Conservation (phyloP, 2,113 vertebrate species). For the Eonycteris spelaea region DNA sequence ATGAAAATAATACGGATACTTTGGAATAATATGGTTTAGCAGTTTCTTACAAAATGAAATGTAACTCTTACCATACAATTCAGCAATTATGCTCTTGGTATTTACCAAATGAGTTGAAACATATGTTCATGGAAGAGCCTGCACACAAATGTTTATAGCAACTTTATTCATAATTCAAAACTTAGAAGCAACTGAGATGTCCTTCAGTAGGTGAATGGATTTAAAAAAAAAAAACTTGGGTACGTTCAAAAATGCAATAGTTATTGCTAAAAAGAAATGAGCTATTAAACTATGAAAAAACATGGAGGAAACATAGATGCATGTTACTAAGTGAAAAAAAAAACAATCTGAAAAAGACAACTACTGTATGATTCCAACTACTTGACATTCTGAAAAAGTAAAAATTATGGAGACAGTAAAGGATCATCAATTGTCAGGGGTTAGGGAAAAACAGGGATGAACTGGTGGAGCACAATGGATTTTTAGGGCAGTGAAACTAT, state of each 20-base stretch:
- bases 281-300: not conserved
- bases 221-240: not conserved
- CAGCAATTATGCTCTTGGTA: not conserved
- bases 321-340: not conserved
- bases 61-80: not conserved
- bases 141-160: not conserved
- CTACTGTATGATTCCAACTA: not conserved
- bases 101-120: not conserved
- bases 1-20: not conserved
- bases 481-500: not conserved
- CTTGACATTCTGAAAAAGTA: not conserved
- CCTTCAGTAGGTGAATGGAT: not conserved
- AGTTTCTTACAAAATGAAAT: not conserved
- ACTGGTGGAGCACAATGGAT: not conserved
- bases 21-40: not conserved
- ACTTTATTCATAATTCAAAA: not conserved
- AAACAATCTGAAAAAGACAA: not conserved
- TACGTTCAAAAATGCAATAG: not conserved
- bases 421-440: not conserved
- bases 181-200: not conserved
- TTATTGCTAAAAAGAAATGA: not conserved
- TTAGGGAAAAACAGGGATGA: not conserved
- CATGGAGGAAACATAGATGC: not conserved
- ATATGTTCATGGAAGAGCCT: not conserved
- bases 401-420: not conserved